A percentile compares a stretch with the other conserved stretches of the same genome.
Conservation (phyloP, 2,797 vertebrate genomes). For the Melanotaenia nigrans region DNA sequence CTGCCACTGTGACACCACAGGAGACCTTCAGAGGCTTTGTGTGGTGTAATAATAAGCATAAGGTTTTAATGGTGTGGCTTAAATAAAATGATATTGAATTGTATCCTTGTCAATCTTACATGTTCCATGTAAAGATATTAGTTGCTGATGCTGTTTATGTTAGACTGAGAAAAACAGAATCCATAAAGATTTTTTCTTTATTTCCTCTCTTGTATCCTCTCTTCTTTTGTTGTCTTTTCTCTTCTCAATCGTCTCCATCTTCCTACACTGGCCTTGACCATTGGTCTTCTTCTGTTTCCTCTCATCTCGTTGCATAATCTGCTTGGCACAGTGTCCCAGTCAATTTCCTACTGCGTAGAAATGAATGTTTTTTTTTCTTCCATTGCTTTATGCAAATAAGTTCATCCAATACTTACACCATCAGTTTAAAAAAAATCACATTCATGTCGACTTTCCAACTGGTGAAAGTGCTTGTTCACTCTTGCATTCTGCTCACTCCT, state of each 20-base stretch:
- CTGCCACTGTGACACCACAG: neutral
- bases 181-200: neutral
- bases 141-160: conserved; percentile 11
- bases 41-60: neutral
- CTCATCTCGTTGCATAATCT: conserved; percentile 73
- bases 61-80: neutral
- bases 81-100: neutral
- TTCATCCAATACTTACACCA: conserved; percentile 50
- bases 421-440: conserved; percentile 46
- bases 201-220: conserved; percentile 6
- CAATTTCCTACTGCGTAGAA: conserved; percentile 69
- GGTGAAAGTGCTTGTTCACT: conserved; percentile 53
- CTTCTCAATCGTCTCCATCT: conserved; percentile 37
- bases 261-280: conserved; percentile 55
- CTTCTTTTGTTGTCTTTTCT: conserved; percentile 11
- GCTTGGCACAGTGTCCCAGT: conserved; percentile 68
- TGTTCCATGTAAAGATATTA: conserved; percentile 6
- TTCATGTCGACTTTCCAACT: conserved; percentile 50
- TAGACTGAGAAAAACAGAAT: neutral
- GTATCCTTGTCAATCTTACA: neutral
- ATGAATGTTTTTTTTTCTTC: conserved; percentile 61
- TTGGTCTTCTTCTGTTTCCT: conserved; percentile 51
- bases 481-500: conserved; percentile 49
- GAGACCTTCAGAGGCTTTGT: neutral
- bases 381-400: conserved; percentile 75